Base-by-base conservation (phyloP, 2,797 vertebrate genomes). In the Ibycter americanus region DNA sequence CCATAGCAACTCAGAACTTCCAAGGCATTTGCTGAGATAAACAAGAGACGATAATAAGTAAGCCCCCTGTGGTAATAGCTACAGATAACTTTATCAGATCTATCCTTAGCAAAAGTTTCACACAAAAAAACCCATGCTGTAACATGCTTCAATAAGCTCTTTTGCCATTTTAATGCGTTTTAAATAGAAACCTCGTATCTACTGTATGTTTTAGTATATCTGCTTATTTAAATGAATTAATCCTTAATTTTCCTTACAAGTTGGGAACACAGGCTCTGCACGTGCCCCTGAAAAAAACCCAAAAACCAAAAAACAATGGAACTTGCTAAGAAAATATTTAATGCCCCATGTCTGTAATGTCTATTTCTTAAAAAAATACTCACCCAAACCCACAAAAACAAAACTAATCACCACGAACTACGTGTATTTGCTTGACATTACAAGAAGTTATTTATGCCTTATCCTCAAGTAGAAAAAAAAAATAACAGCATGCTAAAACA, bases 111-210 rank as follows among this genome's bases (percentile, higher is more conserved):
- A 54, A 15, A 71, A 73, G 26, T 36, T 49, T 62, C 56, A 55
- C 9, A 44, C 2, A 40, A 31, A 55, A 42, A 21, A 32, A 0
- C 0, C 7, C 21, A 49, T 3, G 9, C 11, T 72, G 9, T 16
- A 72, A 49, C 1, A 71, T 8, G 15, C 51, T 76, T 72, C 42
- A 49, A 6, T 49, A 89, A 63, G 7, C 4, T 88, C 13, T 78
- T 86, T 29, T 52, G 4, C 36, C 0, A 51, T 55, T 68, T 51
- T 49, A 25, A 55, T 72, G 7, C 12, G 54, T 88, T 76, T 71
- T 1, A 44, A 81, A 49, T 42, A n/a, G 70, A 79, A 1, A 1
- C 3, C 5, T 71, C 8, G 1, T 22, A 59, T 59, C 52, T 74
- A n/a, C 18, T 54, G 6, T 9, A 27, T 12, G 15, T 42, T 56